Evolutionary conservation across 2,113 vertebrate genomes (phyloP).

Genomic region (Garra rufa): DNA sequence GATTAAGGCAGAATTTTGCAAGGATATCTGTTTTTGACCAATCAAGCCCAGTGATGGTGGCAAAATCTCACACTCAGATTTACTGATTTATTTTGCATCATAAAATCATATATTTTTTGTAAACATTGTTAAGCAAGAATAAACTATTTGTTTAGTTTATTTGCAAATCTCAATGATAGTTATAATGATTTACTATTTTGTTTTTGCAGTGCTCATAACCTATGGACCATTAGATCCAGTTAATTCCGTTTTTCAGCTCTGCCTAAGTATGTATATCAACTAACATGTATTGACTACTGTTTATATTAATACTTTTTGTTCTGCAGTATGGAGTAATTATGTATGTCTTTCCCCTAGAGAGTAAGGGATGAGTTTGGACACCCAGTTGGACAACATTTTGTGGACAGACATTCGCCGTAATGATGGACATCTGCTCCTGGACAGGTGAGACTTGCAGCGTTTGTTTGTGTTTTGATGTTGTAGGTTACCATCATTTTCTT

Average conservation of each 20-base stretch:
- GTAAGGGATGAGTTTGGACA: background rate
- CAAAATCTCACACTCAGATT: background rate
- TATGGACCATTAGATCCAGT: background rate
- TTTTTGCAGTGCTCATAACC: background rate
- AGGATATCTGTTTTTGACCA: background rate
- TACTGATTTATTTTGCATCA: too few relatives aligned
- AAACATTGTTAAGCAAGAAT: background rate
- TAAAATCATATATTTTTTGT: background rate
- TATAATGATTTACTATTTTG: background rate
- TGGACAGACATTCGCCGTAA: too few relatives aligned
- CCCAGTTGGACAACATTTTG: too few relatives aligned
- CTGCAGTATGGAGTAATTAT: background rate
- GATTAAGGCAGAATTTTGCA: background rate
- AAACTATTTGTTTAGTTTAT: background rate
- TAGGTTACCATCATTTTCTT: too few relatives aligned
- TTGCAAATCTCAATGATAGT: background rate
- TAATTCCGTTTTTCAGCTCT: background rate
- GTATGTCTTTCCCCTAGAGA: too few relatives aligned
- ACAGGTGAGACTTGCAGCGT: too few relatives aligned
- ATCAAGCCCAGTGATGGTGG: background rate
- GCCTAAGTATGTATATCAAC: background rate
- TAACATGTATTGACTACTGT: too few relatives aligned
- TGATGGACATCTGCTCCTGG: too few relatives aligned
- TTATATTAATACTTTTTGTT: too few relatives aligned
- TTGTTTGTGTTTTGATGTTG: too few relatives aligned